These are phyloP conservation scores for Malurus melanocephalus DNA, from an alignment of 2,113 vertebrate genomes.

Conservation along the genomic window DNA sequence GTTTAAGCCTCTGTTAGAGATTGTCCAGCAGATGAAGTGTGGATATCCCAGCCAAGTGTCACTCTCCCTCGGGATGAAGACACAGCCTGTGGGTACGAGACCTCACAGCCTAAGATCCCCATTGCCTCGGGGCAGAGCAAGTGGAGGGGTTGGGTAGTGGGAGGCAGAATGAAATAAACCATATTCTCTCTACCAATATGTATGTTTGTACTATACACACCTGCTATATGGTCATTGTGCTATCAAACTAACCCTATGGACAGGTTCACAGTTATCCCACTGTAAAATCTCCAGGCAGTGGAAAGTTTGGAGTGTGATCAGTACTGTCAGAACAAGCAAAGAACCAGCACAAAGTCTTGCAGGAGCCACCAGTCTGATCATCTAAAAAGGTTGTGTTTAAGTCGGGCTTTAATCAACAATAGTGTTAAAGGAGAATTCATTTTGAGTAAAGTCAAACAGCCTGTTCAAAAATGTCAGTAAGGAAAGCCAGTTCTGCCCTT, in stretches of 20 bases:
- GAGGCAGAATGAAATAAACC: neutral
- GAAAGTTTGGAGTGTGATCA: neutral
- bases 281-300: neutral
- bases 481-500: neutral
- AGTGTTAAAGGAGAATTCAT: neutral
- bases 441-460: neutral
- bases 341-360: neutral
- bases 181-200: neutral
- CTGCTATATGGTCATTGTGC: accelerated
- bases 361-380: neutral
- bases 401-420: neutral
- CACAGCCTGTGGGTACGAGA: neutral
- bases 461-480: neutral
- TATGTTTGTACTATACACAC: accelerated
- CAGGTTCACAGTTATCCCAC: accelerated
- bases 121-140: neutral
- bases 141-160: neutral
- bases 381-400: neutral
- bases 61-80: neutral
- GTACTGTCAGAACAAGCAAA: neutral
- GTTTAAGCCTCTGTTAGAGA: neutral
- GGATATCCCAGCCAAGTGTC: neutral
- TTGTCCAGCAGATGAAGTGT: neutral
- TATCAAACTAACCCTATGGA: neutral
- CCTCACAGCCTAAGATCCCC: neutral